Percentiles rank a stretch among this genome's conserved stretches.
These are phyloP conservation scores for Phthorimaea operculella DNA, from an alignment of 1,140 invertebrate species.

Conservation along the genomic window DNA sequence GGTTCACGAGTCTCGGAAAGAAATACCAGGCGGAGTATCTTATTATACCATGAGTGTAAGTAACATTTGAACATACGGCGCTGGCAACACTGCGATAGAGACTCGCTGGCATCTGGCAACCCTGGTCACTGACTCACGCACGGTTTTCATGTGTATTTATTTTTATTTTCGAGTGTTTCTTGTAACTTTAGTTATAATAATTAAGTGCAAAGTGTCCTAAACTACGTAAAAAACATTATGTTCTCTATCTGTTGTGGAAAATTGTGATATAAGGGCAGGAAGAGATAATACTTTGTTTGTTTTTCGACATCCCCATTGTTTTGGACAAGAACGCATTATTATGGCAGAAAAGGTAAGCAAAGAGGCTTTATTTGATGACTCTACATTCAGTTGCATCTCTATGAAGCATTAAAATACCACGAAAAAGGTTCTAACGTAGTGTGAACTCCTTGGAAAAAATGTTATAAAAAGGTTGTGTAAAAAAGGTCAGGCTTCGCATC, in stretches of 20 bases:
- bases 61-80: no score
- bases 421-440: no score
- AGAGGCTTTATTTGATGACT: neutral
- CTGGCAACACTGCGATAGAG: no score
- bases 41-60: no score
- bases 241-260: no score
- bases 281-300: neutral
- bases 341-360: conserved; percentile 35
- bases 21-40: no score
- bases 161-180: conserved; percentile 11
- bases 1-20: no score
- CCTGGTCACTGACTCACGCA: conserved; percentile 12
- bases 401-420: no score
- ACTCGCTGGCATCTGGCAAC: no score
- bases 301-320: conserved; percentile 2
- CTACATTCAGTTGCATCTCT: neutral
- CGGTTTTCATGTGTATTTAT: conserved; percentile 13
- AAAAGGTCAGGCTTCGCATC: no score
- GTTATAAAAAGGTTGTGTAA: no score
- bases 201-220: conserved; percentile 8
- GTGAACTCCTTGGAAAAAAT: no score
- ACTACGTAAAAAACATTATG: neutral
- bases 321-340: conserved; percentile 1
- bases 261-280: neutral
- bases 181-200: neutral